These are phyloP conservation scores for Brachynemurus nebulosus DNA, from an alignment of 2,888 invertebrate genomes.

Conservation along the genomic window DNA sequence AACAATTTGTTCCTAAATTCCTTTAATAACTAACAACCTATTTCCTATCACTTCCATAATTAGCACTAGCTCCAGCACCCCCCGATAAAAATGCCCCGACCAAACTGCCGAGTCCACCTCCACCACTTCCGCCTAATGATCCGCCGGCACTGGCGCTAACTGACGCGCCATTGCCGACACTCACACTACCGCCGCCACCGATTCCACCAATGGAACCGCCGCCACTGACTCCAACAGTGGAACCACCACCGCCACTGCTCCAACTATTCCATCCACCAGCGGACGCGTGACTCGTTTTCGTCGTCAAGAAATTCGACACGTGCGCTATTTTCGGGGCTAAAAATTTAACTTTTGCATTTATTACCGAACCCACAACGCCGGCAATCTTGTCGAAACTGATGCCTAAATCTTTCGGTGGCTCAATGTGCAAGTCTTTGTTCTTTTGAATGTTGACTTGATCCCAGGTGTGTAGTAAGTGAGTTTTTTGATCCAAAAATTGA, in stretches of 20 bases:
- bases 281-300: neutral
- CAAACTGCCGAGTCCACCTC: constrained; percentile 8
- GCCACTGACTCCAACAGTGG: constrained; percentile 19
- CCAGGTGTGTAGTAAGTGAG: constrained; percentile 50
- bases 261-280: constrained; percentile 20
- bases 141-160: constrained; percentile 19
- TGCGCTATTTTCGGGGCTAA: constrained; percentile 43
- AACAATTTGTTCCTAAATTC: too few relatives aligned
- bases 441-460: constrained; percentile 61
- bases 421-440: constrained; percentile 61
- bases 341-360: constrained; percentile 46
- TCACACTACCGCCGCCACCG: constrained; percentile 20
- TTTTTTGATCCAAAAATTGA: constrained; percentile 67
- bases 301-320: constrained; percentile 40
- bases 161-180: constrained; percentile 13
- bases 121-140: too few relatives aligned
- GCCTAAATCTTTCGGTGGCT: constrained; percentile 37
- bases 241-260: constrained; percentile 13
- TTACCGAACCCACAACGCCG: constrained; percentile 51
- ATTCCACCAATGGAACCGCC: constrained; percentile 13
- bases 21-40: too few relatives aligned
- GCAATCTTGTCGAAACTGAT: constrained; percentile 43
- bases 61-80: neutral
- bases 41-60: too few relatives aligned
- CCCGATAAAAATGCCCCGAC: neutral